A percentile compares a stretch with the other conserved stretches of the same genome.
Conservation (phyloP, 1,140 invertebrate species). For the Neodiprion pinetum region DNA sequence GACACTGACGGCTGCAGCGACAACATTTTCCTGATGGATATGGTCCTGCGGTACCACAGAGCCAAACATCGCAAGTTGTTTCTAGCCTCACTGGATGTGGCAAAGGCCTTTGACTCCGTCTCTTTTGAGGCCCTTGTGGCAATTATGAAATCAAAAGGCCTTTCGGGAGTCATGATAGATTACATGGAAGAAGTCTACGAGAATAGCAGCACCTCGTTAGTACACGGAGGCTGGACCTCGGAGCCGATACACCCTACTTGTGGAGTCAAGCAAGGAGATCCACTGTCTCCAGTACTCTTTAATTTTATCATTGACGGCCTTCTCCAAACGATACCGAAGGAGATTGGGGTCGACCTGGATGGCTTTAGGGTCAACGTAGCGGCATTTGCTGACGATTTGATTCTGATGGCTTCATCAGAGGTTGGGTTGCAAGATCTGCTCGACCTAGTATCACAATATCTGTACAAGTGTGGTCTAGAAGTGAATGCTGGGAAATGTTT, state of each 20-base stretch:
- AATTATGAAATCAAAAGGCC: conserved; percentile 23
- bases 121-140: conserved; percentile 31
- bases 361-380: conserved; percentile 32
- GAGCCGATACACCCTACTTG: conserved; percentile 22
- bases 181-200: conserved; percentile 24
- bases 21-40: conserved; percentile 32
- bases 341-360: conserved; percentile 27
- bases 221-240: not conserved
- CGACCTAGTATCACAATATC: not conserved
- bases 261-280: conserved; percentile 45
- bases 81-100: conserved; percentile 36
- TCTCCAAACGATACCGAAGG: conserved; percentile 29
- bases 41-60: conserved; percentile 17
- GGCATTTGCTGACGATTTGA: conserved; percentile 56
- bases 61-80: not conserved
- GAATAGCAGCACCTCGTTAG: conserved; percentile 17
- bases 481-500: conserved; percentile 46
- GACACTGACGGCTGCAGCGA: conserved; percentile 37
- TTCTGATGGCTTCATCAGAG: conserved; percentile 40
- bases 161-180: conserved; percentile 2
- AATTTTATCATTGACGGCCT: conserved; percentile 44
- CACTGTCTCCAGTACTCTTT: conserved; percentile 38
- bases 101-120: conserved; percentile 56
- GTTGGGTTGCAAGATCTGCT: conserved; percentile 25
- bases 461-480: conserved; percentile 32